Evolutionary conservation across 92 coral and sea anemone genomes (phyloP).

Genomic region (Porites lobata): DNA sequence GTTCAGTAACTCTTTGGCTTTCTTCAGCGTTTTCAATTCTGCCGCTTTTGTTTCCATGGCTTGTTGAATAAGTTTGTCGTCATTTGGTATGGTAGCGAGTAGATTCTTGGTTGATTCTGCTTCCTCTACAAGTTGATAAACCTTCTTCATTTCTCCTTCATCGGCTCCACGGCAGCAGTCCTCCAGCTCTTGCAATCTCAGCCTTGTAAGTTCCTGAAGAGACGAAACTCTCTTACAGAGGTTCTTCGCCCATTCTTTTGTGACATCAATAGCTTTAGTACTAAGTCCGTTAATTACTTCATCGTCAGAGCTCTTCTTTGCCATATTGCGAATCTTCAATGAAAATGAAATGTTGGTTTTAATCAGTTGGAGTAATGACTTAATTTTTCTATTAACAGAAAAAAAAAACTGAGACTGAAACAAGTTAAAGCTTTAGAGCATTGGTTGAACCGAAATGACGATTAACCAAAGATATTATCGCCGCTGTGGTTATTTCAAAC

Average conservation of each 20-base stretch:
- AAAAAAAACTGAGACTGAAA: no score
- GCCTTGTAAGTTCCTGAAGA: conserved; percentile 35
- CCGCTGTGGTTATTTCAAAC: no score
- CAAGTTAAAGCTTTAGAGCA: no score
- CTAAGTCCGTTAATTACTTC: conserved; percentile 52
- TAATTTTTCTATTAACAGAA: no score
- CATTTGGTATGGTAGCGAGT: conserved; percentile 15
- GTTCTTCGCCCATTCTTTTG: conserved; percentile 47
- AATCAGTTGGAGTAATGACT: no score
- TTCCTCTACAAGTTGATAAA: conserved; percentile 5
- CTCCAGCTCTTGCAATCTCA: background rate
- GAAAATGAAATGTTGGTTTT: no score
- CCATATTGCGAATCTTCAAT: no score
- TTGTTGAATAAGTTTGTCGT: background rate
- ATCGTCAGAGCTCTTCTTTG: no score
- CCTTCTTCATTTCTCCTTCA: conserved; percentile 41
- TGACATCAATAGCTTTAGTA: conserved; percentile 37
- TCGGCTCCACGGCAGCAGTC: conserved; percentile 36
- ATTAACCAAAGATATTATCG: no score
- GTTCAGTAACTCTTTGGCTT: conserved; percentile 38
- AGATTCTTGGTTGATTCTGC: conserved; percentile 24
- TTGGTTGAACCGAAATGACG: no score
- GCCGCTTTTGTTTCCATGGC: background rate
- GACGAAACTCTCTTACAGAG: conserved; percentile 36
- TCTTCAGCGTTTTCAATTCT: conserved; percentile 25